Percentiles rank a stretch among this genome's conserved stretches.
Conservation (phyloP, 2,888 invertebrate genomes). For the Morpho helenor region DNA sequence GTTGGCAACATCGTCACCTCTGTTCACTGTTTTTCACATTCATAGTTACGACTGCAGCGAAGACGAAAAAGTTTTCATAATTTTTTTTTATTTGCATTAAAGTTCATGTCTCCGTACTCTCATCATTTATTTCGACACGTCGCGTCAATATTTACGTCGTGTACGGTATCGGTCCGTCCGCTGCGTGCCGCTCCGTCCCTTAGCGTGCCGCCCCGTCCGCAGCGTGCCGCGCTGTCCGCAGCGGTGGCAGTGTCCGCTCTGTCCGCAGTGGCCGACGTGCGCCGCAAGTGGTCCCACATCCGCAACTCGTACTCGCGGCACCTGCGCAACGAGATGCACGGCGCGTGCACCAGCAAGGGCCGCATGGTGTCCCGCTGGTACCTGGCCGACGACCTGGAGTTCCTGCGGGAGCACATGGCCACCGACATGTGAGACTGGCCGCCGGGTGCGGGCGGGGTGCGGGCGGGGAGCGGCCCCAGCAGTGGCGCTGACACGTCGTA, state of each 20-base stretch:
- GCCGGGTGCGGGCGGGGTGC: too few relatives aligned
- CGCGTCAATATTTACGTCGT: neutral
- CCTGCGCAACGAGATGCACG: slow-evolving; percentile 69
- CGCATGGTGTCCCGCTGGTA: slow-evolving; percentile 67
- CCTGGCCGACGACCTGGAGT: slow-evolving; percentile 68
- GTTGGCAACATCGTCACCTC: too few relatives aligned
- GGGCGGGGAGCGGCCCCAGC: too few relatives aligned
- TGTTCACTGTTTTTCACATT: too few relatives aligned
- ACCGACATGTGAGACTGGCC: slow-evolving; percentile 55
- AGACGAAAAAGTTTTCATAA: too few relatives aligned
- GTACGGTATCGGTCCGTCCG: neutral
- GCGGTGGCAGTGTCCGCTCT: neutral
- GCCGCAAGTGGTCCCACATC: slow-evolving; percentile 72
- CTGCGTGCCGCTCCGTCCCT: too few relatives aligned
- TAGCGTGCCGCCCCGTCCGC: too few relatives aligned
- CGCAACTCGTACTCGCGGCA: slow-evolving; percentile 74
- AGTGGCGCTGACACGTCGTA: too few relatives aligned
- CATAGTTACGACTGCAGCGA: too few relatives aligned
- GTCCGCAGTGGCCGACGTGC: slow-evolving; percentile 59
- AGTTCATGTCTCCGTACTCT: too few relatives aligned
- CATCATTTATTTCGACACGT: too few relatives aligned
- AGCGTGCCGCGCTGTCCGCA: neutral
- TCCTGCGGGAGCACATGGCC: slow-evolving; percentile 70
- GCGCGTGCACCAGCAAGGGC: slow-evolving; percentile 66
- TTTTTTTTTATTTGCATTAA: too few relatives aligned